Conservation (phyloP, 2,797 vertebrate genomes). For the Onychomys torridus region DNA sequence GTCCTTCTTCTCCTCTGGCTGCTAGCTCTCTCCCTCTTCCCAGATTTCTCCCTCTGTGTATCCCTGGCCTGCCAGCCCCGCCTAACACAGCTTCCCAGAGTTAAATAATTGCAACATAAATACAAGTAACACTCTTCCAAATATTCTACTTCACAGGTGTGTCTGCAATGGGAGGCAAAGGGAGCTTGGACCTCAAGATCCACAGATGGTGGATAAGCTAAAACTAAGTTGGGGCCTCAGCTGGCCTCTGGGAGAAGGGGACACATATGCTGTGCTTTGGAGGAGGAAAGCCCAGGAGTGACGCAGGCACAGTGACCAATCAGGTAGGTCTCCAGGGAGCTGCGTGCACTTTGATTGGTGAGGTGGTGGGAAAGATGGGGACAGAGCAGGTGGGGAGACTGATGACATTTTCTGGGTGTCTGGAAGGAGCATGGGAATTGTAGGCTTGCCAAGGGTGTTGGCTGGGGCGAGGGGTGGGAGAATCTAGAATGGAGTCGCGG, state of each 20-base stretch:
- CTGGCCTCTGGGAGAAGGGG: neutral
- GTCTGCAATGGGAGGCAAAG: fast-evolving
- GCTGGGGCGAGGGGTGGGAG: neutral
- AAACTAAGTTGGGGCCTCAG: neutral
- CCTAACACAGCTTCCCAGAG: no score
- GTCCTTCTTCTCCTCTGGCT: no score
- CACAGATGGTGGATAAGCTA: neutral
- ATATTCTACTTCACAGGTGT: no score
- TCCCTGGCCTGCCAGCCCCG: no score
- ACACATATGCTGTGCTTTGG: neutral
- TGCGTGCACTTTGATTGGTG: neutral
- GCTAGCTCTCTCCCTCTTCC: no score
- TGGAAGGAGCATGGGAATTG: no score
- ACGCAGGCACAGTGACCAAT: fast-evolving
- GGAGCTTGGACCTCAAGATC: fast-evolving
- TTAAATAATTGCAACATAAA: no score
- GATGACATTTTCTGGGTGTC: fast-evolving
- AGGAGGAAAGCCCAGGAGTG: neutral
- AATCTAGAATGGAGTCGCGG: neutral
- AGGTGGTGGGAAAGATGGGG: neutral
- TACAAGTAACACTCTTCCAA: no score
- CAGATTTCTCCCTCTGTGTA: no score
- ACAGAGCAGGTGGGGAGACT: no score
- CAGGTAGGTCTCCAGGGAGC: neutral
- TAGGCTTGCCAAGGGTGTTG: neutral